Base-by-base conservation (phyloP, 2,113 vertebrate genomes). In the Gallinago media region DNA sequence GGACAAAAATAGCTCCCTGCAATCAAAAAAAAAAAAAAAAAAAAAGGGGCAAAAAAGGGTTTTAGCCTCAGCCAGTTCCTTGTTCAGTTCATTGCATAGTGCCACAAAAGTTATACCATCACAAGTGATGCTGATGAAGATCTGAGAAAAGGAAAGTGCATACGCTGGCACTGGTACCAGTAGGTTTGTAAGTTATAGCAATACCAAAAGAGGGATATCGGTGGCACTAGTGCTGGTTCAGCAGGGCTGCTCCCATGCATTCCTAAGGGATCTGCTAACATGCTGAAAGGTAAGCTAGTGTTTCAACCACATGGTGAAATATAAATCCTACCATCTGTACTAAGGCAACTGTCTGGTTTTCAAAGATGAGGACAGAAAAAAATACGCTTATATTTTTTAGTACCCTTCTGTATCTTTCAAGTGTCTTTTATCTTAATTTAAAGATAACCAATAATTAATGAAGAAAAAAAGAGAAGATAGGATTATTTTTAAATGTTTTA, bases 291-390 rank as follows among this genome's bases (percentile, higher is more conserved):
- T 52, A 76, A 86, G 4, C 25, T 52, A 86, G 55, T 50, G 34
- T 47, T 91, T 61, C 83, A 89, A 17, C 14, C 55, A 86, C 70
- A 59, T 19, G 11, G 9, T 42, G 47, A 88, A 67, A 88, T 42
- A 36, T 61, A 88, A 94, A 78, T 68, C 61, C 36, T 72, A 26
- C 58, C 32, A 52, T 55, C 44, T 75, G 22, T 49, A 67, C 27
- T 15, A 62, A 83, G 52, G 78, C 49, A 83, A 80, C 18, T 40
- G 15, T 25, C 34, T 59, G 14, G 8, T 25, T 92, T 62, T 67
- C 38, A 59, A 90, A 95, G 67, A 72, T 21, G 20, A 67, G 74
- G 15, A 52, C 73, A 68, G 38, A 74, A 55, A 88, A 88, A 91
- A 80, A 56, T 17, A 52, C 56, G 12, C 7, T 16, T 20, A 11